These are phyloP conservation scores for Tachina grossa DNA, from an alignment of 2,888 invertebrate species.

Conservation along the genomic window DNA sequence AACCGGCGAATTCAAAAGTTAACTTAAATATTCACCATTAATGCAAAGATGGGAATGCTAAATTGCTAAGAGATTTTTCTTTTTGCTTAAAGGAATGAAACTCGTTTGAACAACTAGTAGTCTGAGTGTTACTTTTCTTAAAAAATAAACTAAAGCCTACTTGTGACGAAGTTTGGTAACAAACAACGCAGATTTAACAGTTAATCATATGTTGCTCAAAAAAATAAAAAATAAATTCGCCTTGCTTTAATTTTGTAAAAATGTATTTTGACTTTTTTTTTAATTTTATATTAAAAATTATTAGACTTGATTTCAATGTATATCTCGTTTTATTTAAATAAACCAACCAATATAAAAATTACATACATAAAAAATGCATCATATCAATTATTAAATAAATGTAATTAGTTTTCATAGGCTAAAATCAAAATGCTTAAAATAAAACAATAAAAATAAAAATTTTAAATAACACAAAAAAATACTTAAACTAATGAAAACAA, in stretches of 20 bases:
- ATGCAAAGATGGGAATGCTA: no score
- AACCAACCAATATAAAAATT: conserved; percentile 28
- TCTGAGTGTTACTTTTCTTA: no score
- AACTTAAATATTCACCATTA: no score
- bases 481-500: conserved; percentile 15
- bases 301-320: not conserved
- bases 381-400: conserved; percentile 68
- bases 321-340: conserved; percentile 12
- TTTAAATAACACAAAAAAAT: conserved; percentile 19
- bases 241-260: conserved; percentile 2
- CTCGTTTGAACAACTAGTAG: no score
- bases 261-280: conserved; percentile 18
- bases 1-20: no score
- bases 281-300: conserved; percentile 4
- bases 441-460: conserved; percentile 29
- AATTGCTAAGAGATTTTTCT: no score
- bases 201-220: no score
- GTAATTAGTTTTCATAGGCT: conserved; percentile 65
- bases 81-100: no score
- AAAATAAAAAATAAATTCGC: no score
- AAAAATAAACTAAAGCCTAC: no score
- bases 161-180: no score
- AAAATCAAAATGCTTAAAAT: conserved; percentile 54
- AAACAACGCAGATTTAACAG: no score
- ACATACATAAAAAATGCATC: conserved; percentile 46